Conservation (phyloP, 2,888 invertebrate genomes). For the Drosophila suboccidentalis region DNA sequence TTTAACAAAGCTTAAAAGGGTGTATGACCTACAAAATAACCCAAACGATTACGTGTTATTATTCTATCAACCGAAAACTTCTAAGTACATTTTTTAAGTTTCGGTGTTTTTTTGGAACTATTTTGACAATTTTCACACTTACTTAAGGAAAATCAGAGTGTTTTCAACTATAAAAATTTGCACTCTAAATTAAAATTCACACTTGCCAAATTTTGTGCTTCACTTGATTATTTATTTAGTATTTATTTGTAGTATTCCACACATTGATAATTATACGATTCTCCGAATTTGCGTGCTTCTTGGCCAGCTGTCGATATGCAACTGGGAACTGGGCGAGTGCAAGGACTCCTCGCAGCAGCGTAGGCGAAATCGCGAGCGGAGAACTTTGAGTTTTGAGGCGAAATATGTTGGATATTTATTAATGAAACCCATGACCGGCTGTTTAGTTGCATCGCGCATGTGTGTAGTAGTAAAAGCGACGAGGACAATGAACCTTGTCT, state of each 20-base stretch:
- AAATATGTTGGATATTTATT: conserved; percentile 56
- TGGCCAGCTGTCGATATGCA: conserved; percentile 80
- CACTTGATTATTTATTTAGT: conserved; percentile 39
- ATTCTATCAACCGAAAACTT: background rate
- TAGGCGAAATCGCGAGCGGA: conserved; percentile 40
- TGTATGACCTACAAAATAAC: conserved; percentile 82
- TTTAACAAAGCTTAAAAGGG: conserved; percentile 38
- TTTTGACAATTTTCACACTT: conserved; percentile 27
- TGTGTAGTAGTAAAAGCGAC: conserved; percentile 64
- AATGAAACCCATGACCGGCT: conserved; percentile 65
- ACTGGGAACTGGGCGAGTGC: conserved; percentile 74
- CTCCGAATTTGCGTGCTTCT: conserved; percentile 76
- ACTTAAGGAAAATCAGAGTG: conserved; percentile 38
- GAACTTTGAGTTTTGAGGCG: conserved; percentile 29
- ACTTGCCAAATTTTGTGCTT: conserved; percentile 24
- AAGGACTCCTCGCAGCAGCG: conserved; percentile 56
- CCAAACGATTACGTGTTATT: background rate
- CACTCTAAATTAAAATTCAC: background rate
- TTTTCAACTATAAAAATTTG: background rate
- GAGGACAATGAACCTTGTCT: conserved; percentile 62
- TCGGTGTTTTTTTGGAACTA: no score
- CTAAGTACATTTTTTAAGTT: background rate
- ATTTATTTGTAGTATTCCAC: conserved; percentile 33
- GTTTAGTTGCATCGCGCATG: conserved; percentile 61
- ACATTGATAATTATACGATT: conserved; percentile 24